Evolutionary conservation across 2,888 invertebrate species (phyloP).

Genomic region (Tortrix viridana): DNA sequence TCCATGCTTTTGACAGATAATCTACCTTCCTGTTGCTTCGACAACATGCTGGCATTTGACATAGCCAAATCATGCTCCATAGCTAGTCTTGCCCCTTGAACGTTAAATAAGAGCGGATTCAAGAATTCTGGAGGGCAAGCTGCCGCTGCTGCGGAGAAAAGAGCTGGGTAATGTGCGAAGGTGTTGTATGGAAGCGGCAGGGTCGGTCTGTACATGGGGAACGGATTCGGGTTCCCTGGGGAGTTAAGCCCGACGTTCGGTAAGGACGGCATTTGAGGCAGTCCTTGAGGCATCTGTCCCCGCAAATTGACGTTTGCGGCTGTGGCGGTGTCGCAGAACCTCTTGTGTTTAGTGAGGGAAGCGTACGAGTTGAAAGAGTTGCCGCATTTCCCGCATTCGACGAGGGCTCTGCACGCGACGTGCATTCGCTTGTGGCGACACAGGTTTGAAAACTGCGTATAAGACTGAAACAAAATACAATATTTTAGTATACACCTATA

Average conservation of each 20-base stretch:
- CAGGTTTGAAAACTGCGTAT: conserved; percentile 99
- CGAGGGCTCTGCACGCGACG: conserved; percentile 95
- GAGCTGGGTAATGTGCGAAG: conserved; percentile 85
- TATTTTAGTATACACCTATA: background rate
- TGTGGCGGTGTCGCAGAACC: conserved; percentile 95
- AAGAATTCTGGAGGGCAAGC: conserved; percentile 85
- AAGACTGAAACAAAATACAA: conserved; percentile 86
- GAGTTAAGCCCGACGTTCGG: conserved; percentile 76
- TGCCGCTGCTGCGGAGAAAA: conserved; percentile 75
- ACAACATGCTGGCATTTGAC: conserved; percentile 80
- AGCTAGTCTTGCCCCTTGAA: conserved; percentile 78
- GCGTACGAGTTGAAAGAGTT: conserved; percentile 96
- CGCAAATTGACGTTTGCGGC: conserved; percentile 75
- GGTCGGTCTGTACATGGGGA: conserved; percentile 88
- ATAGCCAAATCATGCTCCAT: conserved; percentile 81
- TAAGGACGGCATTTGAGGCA: conserved; percentile 70
- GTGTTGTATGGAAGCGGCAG: conserved; percentile 87
- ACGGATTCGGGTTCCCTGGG: conserved; percentile 83
- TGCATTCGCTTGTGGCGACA: conserved; percentile 99
- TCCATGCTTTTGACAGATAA: conserved; percentile 77
- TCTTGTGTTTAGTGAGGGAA: conserved; percentile 96
- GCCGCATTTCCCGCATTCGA: conserved; percentile 97
- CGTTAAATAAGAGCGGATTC: conserved; percentile 87
- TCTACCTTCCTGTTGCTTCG: conserved; percentile 77
- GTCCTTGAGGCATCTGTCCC: conserved; percentile 72